phyloP scores from a whole-genome alignment of 2,113 vertebrate genomes.

The Osmerus mordax region DNA sequence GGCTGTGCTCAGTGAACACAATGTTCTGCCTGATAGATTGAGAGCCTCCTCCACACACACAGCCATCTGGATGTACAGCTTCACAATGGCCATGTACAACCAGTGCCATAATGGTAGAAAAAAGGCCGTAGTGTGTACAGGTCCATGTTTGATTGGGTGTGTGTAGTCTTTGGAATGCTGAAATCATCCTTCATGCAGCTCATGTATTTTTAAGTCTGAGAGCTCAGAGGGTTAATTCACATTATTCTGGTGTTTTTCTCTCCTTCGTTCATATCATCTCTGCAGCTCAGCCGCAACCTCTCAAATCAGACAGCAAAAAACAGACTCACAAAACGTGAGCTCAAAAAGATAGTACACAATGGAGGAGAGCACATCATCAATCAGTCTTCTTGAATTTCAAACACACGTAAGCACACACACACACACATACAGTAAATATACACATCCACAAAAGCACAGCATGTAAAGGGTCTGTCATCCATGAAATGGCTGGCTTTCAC shows the following conservation, averaged over 20 bases:
- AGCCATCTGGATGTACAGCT: conserved; percentile 20
- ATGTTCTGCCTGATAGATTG: not conserved
- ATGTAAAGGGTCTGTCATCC: conserved; percentile 34
- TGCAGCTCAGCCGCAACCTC: not conserved
- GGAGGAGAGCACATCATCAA: not conserved
- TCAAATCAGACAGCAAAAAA: not conserved
- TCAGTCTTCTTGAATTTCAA: not conserved
- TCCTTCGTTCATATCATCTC: not conserved
- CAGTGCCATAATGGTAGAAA: not conserved
- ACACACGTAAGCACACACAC: not conserved
- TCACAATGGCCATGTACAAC: not conserved
- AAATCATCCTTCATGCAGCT: conserved; percentile 27
- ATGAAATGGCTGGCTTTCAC: conserved; percentile 41
- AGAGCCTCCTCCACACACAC: conserved; percentile 13
- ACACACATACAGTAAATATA: conserved; percentile 21
- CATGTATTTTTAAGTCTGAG: conserved; percentile 43
- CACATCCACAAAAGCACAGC: conserved; percentile 49
- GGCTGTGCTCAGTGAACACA: conserved; percentile 1
- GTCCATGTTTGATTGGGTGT: conserved; percentile 1
- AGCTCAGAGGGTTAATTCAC: conserved; percentile 17
- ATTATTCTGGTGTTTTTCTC: conserved; percentile 13
- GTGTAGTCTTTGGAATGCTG: not conserved
- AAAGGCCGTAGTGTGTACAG: not conserved
- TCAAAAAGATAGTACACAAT: not conserved
- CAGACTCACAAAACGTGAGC: too few species aligned